Percentiles rank a stretch among this genome's conserved stretches.
These are phyloP conservation scores for Harpagoxenus sublaevis DNA, from an alignment of 2,888 invertebrate species.

Conservation along the genomic window DNA sequence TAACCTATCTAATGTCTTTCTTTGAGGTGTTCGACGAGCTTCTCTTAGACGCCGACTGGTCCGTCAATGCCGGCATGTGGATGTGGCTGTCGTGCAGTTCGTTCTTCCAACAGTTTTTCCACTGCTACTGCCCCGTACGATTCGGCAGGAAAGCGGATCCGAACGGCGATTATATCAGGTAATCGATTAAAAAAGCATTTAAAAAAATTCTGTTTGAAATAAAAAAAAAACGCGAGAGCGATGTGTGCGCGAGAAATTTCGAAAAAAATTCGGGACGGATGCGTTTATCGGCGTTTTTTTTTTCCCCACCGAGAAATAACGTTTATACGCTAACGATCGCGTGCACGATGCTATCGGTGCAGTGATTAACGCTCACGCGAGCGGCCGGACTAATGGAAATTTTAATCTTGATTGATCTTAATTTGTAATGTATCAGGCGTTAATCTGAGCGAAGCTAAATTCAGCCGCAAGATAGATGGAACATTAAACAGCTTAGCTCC, in stretches of 20 bases:
- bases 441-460: slow-evolving; percentile 14
- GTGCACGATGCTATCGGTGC: slow-evolving; percentile 2
- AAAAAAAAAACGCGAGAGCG: neutral
- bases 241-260: neutral
- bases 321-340: slow-evolving; percentile 8
- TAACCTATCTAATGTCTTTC: neutral
- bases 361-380: slow-evolving; percentile 28
- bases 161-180: slow-evolving; percentile 95
- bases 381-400: slow-evolving; percentile 28
- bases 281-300: neutral
- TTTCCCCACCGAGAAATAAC: neutral
- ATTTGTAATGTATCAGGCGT: slow-evolving; percentile 30
- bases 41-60: slow-evolving; percentile 94
- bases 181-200: slow-evolving; percentile 64
- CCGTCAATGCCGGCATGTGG: slow-evolving; percentile 96
- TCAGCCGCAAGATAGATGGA: slow-evolving; percentile 36
- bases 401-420: slow-evolving; percentile 50
- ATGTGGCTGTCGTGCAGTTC: slow-evolving; percentile 96
- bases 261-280: neutral
- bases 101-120: slow-evolving; percentile 95
- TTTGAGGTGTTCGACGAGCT: slow-evolving; percentile 93
- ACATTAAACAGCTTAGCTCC: slow-evolving; percentile 34
- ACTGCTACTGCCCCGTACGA: slow-evolving; percentile 94
- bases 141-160: slow-evolving; percentile 95
- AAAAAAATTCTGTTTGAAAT: neutral